Evolutionary conservation across 2,113 vertebrate genomes (phyloP).

Genomic region (Ramphastos sulfuratus): DNA sequence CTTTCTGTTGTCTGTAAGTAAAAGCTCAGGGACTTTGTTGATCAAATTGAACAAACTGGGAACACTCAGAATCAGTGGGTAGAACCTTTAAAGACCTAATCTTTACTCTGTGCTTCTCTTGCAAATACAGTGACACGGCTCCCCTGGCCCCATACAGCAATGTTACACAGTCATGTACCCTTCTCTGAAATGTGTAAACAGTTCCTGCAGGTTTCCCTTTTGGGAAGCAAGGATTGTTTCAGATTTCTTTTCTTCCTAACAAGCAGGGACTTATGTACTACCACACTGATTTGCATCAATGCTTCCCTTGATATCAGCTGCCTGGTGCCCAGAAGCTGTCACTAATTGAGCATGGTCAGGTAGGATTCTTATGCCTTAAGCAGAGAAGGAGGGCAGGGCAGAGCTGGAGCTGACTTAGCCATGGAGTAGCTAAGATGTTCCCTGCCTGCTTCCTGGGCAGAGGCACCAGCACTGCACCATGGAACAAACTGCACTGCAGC

Average conservation of each 20-base stretch:
- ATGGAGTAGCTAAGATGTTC: background rate
- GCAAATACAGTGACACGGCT: accelerated
- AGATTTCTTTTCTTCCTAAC: background rate
- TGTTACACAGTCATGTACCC: background rate
- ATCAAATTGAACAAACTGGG: background rate
- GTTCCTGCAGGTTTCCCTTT: background rate
- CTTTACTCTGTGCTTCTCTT: background rate
- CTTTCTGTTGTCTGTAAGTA: background rate
- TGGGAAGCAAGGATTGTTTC: background rate
- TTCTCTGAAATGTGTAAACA: background rate
- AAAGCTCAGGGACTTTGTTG: background rate
- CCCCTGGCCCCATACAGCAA: background rate
- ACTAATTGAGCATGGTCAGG: background rate
- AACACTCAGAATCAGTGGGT: background rate
- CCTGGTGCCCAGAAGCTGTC: background rate
- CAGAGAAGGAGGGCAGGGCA: background rate
- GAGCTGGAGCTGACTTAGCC: background rate
- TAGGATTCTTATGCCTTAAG: background rate
- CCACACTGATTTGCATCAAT: background rate
- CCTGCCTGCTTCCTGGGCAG: background rate
- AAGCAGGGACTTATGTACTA: background rate
- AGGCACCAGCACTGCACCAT: background rate
- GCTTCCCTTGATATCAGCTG: background rate
- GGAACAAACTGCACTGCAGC: background rate
- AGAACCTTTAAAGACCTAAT: background rate